Percentiles rank a stretch among this genome's conserved stretches.
phyloP scores from a whole-genome alignment of 2,888 invertebrate genomes.

The Taenaris catops region DNA sequence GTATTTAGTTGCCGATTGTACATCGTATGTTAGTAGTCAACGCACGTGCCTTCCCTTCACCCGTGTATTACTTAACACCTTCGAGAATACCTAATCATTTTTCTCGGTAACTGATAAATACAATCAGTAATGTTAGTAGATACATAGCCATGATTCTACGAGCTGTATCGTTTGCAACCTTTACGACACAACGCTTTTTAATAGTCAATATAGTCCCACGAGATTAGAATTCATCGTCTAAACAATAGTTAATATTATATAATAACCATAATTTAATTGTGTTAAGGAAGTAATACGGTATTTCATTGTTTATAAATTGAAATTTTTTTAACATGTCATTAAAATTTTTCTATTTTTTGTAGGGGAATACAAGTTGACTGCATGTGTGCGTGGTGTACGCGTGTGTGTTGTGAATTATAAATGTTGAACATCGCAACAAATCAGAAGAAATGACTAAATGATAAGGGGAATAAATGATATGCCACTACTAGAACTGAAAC shows the following conservation, averaged over 20 bases:
- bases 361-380: too few species aligned
- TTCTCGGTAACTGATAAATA: constrained; percentile 17
- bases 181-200: background rate
- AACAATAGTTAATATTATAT: constrained; percentile 6
- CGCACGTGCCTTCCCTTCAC: constrained; percentile 17
- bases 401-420: too few species aligned
- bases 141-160: background rate
- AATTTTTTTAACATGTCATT: too few species aligned
- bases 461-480: too few species aligned
- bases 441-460: too few species aligned
- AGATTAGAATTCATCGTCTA: constrained; percentile 1
- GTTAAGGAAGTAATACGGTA: constrained; percentile 2
- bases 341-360: too few species aligned
- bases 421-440: too few species aligned
- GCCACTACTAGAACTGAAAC: too few species aligned
- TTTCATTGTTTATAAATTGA: constrained; percentile 4
- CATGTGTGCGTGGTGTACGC: too few species aligned
- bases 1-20: constrained; percentile 15
- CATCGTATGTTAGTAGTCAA: constrained; percentile 13
- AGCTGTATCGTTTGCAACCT: background rate
- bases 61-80: constrained; percentile 24
- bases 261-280: background rate
- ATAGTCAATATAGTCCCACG: background rate
- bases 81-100: constrained; percentile 24
- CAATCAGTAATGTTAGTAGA: constrained; percentile 13